These are phyloP conservation scores for Ciconia nigra DNA, from an alignment of 2,797 vertebrate species.

Conservation along the genomic window DNA sequence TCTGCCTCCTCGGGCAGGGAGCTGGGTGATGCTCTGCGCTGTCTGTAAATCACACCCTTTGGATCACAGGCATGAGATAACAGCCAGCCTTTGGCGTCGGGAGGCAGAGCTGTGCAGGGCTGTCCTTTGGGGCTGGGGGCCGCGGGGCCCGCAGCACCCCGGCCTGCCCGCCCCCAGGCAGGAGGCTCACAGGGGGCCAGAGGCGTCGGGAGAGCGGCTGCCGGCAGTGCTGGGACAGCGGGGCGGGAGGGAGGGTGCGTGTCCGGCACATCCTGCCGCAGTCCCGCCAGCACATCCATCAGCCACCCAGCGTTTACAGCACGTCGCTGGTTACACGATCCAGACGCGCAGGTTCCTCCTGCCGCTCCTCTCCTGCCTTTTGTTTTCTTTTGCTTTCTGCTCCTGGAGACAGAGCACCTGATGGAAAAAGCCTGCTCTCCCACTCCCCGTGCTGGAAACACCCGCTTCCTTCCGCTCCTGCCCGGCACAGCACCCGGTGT, in stretches of 20 bases:
- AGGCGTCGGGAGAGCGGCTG: neutral
- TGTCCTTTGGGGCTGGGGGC: neutral
- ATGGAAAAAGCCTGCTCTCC: conserved; percentile 55
- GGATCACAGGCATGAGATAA: neutral
- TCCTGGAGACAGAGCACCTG: conserved; percentile 53
- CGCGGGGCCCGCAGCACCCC: neutral
- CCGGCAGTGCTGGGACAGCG: neutral
- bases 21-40: neutral
- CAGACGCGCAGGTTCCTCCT: conserved; percentile 62
- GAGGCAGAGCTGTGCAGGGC: neutral
- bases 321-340: conserved; percentile 64
- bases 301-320: conserved; percentile 58
- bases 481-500: neutral
- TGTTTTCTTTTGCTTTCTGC: conserved; percentile 33
- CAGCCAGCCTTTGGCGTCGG: neutral
- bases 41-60: neutral
- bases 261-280: conserved; percentile 4
- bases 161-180: neutral
- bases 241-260: neutral
- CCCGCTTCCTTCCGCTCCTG: conserved; percentile 30
- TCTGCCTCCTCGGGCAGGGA: neutral
- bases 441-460: neutral
- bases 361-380: conserved; percentile 13
- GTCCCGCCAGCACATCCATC: conserved; percentile 63
- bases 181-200: neutral